Conservation (phyloP, 2,797 vertebrate species). For the Acanthis flammea region DNA sequence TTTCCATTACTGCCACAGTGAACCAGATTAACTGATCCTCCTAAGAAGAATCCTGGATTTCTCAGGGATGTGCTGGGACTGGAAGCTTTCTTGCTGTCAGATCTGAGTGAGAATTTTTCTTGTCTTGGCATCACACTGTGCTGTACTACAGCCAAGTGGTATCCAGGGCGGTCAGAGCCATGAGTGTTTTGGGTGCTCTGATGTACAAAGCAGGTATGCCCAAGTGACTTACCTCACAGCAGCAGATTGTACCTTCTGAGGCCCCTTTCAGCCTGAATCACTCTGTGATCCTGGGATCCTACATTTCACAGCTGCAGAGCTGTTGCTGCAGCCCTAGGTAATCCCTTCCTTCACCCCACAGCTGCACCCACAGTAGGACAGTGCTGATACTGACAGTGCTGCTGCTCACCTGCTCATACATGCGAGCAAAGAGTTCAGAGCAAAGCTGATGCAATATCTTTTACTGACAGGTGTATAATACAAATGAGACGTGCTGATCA, state of each 20-base stretch:
- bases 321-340: neutral
- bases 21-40: neutral
- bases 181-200: neutral
- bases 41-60: neutral
- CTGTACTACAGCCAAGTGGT: neutral
- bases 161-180: neutral
- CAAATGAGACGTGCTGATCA: neutral
- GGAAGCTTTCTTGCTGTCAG: neutral
- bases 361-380: neutral
- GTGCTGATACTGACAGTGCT: neutral
- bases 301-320: neutral
- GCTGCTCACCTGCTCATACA: neutral
- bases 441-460: neutral
- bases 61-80: neutral
- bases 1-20: neutral
- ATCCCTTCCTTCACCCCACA: neutral
- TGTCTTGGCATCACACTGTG: neutral
- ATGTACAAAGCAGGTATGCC: neutral
- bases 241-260: neutral
- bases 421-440: neutral
- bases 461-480: neutral
- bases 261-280: neutral
- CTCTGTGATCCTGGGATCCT: neutral
- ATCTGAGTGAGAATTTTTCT: neutral
- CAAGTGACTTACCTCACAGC: neutral